Evolutionary conservation across 64 coral and sea anemone genomes (phyloP).

Genomic region (Actinia equina): DNA sequence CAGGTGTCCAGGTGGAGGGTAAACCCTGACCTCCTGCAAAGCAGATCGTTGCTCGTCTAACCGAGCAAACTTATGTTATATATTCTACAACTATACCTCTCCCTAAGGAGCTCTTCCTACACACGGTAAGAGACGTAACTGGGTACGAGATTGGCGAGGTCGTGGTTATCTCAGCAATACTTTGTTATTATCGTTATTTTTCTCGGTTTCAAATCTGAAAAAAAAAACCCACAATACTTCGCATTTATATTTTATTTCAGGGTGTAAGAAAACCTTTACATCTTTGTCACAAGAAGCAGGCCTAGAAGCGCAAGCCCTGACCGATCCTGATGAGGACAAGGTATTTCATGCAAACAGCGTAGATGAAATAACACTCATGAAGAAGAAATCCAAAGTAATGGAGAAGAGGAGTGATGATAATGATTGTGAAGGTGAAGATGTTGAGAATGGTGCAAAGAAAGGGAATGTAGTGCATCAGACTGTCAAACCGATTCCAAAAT

Average conservation of each 20-base stretch:
- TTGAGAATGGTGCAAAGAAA: background rate
- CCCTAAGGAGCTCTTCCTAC: no score
- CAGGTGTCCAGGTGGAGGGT: no score
- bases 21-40: no score
- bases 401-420: background rate
- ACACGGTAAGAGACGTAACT: no score
- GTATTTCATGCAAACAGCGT: background rate
- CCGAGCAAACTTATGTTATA: no score
- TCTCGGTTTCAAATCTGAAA: no score
- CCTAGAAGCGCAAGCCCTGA: constrained; percentile 20
- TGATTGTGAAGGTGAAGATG: background rate
- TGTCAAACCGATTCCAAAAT: background rate
- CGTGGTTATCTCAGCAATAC: no score
- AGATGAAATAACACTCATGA: constrained; percentile 7
- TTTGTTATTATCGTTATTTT: no score
- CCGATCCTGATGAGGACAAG: constrained; percentile 15
- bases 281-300: constrained; percentile 16
- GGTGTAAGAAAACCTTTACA: background rate
- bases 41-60: no score
- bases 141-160: no score
- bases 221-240: no score
- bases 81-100: no score
- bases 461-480: background rate
- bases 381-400: constrained; percentile 15
- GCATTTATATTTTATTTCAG: background rate